These are phyloP conservation scores for Drosophila quinaria DNA, from an alignment of 2,888 invertebrate species.

Conservation along the genomic window DNA sequence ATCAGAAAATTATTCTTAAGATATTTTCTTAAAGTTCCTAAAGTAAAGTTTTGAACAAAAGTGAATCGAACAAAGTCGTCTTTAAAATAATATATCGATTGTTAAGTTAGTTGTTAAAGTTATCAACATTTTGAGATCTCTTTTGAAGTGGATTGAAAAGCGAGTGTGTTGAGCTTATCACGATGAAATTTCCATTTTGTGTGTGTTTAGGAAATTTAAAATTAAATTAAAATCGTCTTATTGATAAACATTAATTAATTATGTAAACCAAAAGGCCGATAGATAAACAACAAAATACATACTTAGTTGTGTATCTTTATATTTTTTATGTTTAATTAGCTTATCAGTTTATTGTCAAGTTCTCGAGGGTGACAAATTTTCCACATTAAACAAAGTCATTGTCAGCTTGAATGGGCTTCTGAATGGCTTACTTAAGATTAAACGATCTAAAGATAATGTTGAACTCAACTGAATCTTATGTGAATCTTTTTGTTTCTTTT, in stretches of 20 bases:
- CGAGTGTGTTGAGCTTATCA: conserved; percentile 37
- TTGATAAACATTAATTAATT: conserved; percentile 78
- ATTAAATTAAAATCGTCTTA: conserved; percentile 58
- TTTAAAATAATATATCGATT: conserved; percentile 18
- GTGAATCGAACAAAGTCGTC: conserved; percentile 10
- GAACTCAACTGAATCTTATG: conserved; percentile 1
- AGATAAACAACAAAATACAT: conserved; percentile 12
- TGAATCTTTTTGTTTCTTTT: conserved; percentile 7
- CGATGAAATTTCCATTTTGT: conserved; percentile 35
- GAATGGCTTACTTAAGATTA: conserved; percentile 13
- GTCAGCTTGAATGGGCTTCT: conserved; percentile 9
- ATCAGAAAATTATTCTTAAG: too few species aligned
- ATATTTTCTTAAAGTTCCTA: too few species aligned
- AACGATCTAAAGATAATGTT: conserved; percentile 43
- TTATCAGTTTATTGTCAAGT: conserved; percentile 17
- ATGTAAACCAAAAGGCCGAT: conserved; percentile 68
- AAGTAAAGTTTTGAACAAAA: background rate
- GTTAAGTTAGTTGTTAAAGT: conserved; percentile 19
- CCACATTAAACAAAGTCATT: conserved; percentile 51
- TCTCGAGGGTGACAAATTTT: conserved; percentile 55
- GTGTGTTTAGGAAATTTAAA: conserved; percentile 38
- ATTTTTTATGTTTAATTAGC: conserved; percentile 16
- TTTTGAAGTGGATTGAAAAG: conserved; percentile 27
- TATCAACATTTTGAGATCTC: conserved; percentile 10
- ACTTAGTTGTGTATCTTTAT: conserved; percentile 7